Evolutionary conservation across 2,888 invertebrate species (phyloP), one percentile per base, ranked within the genome.

Genomic region (Drosophila hamatofila): DNA sequence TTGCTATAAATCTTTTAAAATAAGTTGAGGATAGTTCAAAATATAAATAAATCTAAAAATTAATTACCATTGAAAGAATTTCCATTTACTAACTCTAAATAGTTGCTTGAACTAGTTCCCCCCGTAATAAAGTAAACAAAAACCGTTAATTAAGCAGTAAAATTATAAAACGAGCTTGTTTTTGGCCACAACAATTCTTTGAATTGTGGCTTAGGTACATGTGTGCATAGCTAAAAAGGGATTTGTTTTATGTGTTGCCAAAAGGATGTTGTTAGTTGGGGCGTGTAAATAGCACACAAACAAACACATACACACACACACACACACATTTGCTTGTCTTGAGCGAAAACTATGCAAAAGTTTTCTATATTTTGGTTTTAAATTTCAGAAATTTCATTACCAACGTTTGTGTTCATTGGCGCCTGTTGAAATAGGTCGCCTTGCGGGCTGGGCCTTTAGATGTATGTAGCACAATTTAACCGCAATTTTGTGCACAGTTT

Each of bases 401-500:
- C 37, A 63, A 78, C 74, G 49, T 71, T 77, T 63, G 14, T 42
- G 62, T 58, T 33, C 65, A 48, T 63, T 73, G 66, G 76, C 46
- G 68, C 41, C 52, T 49, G 60, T 55, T 39, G 44, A 63, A 72
- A 61, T 62, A 41, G 78, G 42, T 58, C 51, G 21, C 1, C 14
- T 14, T 18, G 21, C 4, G 21, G 21, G 6, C 21, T 16, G 55
- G 18, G 11, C 27, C 27, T 27, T 58, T 42, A 51, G 55, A 27
- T 68, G 64, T 62, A 60, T 68, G 66, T 62, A 60, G 60, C 80
- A 73, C 66, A 77, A 78, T 78, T 85, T 73, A 79, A 79, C 65
- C 76, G 75, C 61, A 83, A 80, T 71, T 75, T 65, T 44, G 80
- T 78, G 62, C 69, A 73, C 69, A 87, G 4, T 80, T 83, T 78